Evolutionary conservation across 2,113 vertebrate genomes (phyloP), one percentile per base, ranked within the genome.

Genomic region (Piprites chloris): DNA sequence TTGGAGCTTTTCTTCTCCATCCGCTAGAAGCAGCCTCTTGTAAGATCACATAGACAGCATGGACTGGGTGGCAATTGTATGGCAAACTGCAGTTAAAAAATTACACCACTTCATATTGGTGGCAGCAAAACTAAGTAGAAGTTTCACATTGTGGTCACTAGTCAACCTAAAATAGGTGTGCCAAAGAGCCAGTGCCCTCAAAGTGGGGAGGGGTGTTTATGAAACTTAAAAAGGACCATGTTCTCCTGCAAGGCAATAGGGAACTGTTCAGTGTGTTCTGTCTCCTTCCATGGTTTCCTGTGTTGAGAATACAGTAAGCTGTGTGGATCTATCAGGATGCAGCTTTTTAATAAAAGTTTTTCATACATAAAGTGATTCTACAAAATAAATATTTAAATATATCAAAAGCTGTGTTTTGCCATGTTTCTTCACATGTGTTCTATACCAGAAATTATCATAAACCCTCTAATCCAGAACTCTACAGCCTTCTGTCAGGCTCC

Each of bases 381-480:
- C 72, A 63, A 92, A 97, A 93, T 94, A 97, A 95, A 95, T 97
- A 96, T 95, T 93, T 95, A 96, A 91, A 56, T 83, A 82, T 46
- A 28, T 50, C 21, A 33, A 33, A 80, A 53, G 35, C n/a, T 79
- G 21, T 55, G 32, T 56, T 56, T 71, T 61, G 21, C 78, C 9
- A 5, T 47, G 6, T 65, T 80, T 69, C 55, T 75, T 87, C 42
- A 27, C 7, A 1, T 3, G 4, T 33, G 26, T 12, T 72, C 7
- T 73, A 12, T 7, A 24, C 32, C 28, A 67, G 15, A 75, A 95
- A 15, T 7, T 24, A 52, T 39, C 11, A 2, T 63, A 76, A 75
- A 20, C 27, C 2, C 5, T 21, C 9, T 52, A 33, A 15, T 42
- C 8, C 11, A 78, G 59, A 46, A 71, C 49, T 9, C 21, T 30